Percentiles rank a stretch among this genome's conserved stretches.
phyloP scores from a whole-genome alignment of 92 coral and sea anemone genomes.

The Epizoanthus illoricatus region DNA sequence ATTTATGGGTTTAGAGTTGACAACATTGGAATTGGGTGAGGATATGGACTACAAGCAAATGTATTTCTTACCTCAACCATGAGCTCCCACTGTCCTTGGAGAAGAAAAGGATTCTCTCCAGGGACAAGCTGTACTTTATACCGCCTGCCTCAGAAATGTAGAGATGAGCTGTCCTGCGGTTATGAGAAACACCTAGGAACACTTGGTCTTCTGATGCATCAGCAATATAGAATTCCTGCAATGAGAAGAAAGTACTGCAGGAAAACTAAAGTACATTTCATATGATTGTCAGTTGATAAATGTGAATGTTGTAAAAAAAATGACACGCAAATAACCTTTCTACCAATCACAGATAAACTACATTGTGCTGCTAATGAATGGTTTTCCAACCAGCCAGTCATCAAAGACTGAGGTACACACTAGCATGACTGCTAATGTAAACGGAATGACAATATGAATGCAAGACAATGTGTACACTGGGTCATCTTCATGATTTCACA shows the following conservation, averaged over 20 bases:
- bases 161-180: slow-evolving; percentile 78
- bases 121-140: slow-evolving; percentile 71
- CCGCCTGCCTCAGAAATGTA: slow-evolving; percentile 91
- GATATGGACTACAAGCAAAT: neutral
- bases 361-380: no score
- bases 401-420: no score
- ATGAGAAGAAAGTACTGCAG: neutral
- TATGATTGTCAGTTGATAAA: neutral
- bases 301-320: no score
- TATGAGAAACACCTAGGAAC: slow-evolving; percentile 85
- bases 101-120: slow-evolving; percentile 85
- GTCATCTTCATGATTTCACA: no score
- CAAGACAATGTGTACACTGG: no score
- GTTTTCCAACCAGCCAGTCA: no score
- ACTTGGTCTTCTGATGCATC: slow-evolving; percentile 95
- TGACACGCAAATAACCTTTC: no score
- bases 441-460: no score
- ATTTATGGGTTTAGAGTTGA: neutral
- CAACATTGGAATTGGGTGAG: neutral
- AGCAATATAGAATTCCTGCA: slow-evolving; percentile 81
- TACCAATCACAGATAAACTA: no score
- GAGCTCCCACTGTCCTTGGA: slow-evolving; percentile 60
- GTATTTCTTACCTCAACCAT: slow-evolving; percentile 76
- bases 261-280: neutral
- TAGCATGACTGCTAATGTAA: no score